Base-by-base conservation (phyloP, 1,140 invertebrate species). In the Calosoma granatense region DNA sequence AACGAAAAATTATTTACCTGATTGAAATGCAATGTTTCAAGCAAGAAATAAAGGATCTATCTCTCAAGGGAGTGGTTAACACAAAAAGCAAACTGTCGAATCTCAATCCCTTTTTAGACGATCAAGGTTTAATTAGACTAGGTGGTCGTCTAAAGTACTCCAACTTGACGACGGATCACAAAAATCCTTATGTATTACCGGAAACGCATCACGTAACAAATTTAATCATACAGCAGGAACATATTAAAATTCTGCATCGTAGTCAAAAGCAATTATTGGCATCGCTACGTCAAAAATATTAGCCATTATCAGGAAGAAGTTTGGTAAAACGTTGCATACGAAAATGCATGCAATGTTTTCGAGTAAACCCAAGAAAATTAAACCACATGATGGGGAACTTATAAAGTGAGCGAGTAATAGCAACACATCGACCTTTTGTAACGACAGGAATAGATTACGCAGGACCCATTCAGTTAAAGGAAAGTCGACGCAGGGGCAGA, bases 181-280 rank as follows among this genome's bases (percentile, higher is more conserved):
- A 71, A 58, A 71, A 75, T 63, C 74, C 73, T 0, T 68, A 74
- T 14, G 41, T 76, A 11, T 53, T 72, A 26, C 67, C 70, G 20
- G 23, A 59, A 9, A 65, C 64, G 19, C 60, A 71, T 62, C 58
- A 61, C 20, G 54, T 75, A 3, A 67, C 68, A 12, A 56, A 62
- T 3, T 47, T 72, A 30, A 59, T 76, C 2, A 65, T 76, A 9
- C 36, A 55, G 6, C 14, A 70, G 55, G 59, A 65, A 20, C 73
- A 76, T 57, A 0, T 47, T 2, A 54, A 56, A 20, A 47, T 64
- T 9, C 43, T 70, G 2, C 73, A 76, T 60, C n/a, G 63, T 61
- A 21, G 70, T 69, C 11, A 65, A 70, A 70, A 55, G 53, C 62
- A 0, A 23, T 70, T 1, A 57, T 70, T 0, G n/a, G 39, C 61